Evolutionary conservation across 2,113 vertebrate genomes (phyloP), one percentile per base, ranked within the genome.

Genomic region (Pelobates fuscus): DNA sequence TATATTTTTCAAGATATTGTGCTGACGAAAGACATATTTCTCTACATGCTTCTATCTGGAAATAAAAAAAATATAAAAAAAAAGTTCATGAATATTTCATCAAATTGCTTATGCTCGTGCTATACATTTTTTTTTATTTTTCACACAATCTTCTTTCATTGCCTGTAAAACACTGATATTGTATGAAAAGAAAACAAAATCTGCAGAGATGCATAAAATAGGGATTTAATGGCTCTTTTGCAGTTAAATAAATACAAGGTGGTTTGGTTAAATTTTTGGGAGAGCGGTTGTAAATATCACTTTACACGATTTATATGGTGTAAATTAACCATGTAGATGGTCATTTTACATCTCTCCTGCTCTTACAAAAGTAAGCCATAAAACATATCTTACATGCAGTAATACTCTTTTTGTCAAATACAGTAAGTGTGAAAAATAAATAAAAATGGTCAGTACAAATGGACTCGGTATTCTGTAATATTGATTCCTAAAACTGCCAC

Each of bases 1-100:
- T 52, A 62, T 32, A 21, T 71, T 29, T 54, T 17, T 26, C 18
- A 24, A 15, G 0, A 27, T 52, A 30, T 72, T 72, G 4, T 52
- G 59, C 70, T 66, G 71, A 74, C 63, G 20, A 52, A 43, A 21
- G 49, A 75, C 21, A 59, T 59, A 67, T 75, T 75, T 66, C 43
- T 43, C 17, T 14, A 17, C 25, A 12, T 23, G 24, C 23, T 20
- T 70, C 55, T 24, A n/a, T 17, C 37, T 60, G 41, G 11, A 46
- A 61, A 71, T 71, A 61, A 44, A 37, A 62, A 62, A 27, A 37
- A 37, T 32, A n/a, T 30, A 62, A 62, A 17, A 32, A 18, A 6
- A 27, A 23, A 23, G 24, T 18, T 23, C 30, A 37, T 67, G 63
- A 75, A 75, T 75, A 60, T 67, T 75, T 75, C 54, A 66, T 67